Base-by-base conservation (phyloP, 2,888 invertebrate species). In the Andrena praecox region DNA sequence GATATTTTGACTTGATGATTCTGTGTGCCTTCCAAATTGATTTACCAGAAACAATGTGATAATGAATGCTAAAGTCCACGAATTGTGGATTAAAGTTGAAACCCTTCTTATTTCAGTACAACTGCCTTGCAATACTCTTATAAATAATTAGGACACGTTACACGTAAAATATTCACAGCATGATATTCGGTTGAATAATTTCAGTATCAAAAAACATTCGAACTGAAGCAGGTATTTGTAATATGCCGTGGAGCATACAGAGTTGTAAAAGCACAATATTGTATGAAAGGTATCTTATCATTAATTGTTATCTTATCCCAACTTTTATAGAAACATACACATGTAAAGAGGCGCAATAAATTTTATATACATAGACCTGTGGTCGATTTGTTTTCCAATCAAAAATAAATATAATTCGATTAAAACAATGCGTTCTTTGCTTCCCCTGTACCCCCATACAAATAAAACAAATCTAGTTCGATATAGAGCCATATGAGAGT, bases 351-450 rank as follows among this genome's bases (percentile, higher is more conserved):
- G 73, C 73, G 63, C 77, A 77, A 78, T 64, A 78, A 84, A 84
- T 82, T 88, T 82, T 88, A 48, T 88, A 87, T 76, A 70, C 68
- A 33, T 72, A 63, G 76, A 77, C 8, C 54, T 20, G 20, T n/a
- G 8, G 24, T 24, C 3, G 66, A 42, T n/a, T 33, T 63, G 66
- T 82, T 85, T 87, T 85, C 74, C 67, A 66, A 80, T 68, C 73
- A 63, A 77, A 68, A 87, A 85, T 75, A 86, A 82, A 85, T 33
- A 31, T 77, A 85, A 80, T 63, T 81, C 79, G 67, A 81, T 82
- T 73, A 79, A 73, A 77, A 31, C 70, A 29, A n/a, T 33, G 31
- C 27, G 54, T 60, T 50, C 48, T 20, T 2, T 56, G n/a, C 2
- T n/a, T 54, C 5, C 24, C 33, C 24, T 31, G 2, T 12, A 60